Evolutionary conservation across 1,140 invertebrate species (phyloP).

Genomic region (Caenorhabditis remanei): DNA sequence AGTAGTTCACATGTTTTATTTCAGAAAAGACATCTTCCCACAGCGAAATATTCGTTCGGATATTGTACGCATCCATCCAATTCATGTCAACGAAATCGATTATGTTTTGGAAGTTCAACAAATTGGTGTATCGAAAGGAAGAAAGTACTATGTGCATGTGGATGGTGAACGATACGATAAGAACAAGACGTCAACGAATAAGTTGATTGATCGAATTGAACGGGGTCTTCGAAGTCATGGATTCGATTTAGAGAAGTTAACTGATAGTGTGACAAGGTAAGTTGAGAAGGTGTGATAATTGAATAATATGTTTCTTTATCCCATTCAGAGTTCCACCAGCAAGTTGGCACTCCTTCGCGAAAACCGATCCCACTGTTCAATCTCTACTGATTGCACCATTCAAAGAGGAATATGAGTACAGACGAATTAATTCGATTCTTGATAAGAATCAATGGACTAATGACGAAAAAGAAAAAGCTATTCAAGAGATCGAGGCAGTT

Average conservation of each 20-base stretch:
- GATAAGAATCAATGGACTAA: constrained; percentile 62
- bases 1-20: constrained; percentile 2
- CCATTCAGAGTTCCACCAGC: constrained; percentile 65
- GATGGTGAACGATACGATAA: constrained; percentile 14
- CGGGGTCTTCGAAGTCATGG: constrained; percentile 11
- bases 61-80: constrained; percentile 62
- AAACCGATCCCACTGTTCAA: constrained; percentile 60
- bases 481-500: constrained; percentile 43
- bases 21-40: background rate
- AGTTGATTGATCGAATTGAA: background rate
- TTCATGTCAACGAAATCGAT: constrained; percentile 60
- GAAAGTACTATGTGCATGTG: constrained; percentile 66
- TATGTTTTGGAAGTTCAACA: constrained; percentile 69
- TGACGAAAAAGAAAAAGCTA: background rate
- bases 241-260: constrained; percentile 11
- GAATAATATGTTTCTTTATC: too few relatives aligned
- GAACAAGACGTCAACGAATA: constrained; percentile 20
- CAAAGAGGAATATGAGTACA: constrained; percentile 57
- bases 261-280: background rate
- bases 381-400: constrained; percentile 68
- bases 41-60: background rate
- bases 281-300: too few relatives aligned
- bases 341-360: constrained; percentile 71
- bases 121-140: constrained; percentile 49
- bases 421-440: constrained; percentile 60